Conservation (phyloP, 2,797 vertebrate genomes). For the Ctenosaura bakeri region DNA sequence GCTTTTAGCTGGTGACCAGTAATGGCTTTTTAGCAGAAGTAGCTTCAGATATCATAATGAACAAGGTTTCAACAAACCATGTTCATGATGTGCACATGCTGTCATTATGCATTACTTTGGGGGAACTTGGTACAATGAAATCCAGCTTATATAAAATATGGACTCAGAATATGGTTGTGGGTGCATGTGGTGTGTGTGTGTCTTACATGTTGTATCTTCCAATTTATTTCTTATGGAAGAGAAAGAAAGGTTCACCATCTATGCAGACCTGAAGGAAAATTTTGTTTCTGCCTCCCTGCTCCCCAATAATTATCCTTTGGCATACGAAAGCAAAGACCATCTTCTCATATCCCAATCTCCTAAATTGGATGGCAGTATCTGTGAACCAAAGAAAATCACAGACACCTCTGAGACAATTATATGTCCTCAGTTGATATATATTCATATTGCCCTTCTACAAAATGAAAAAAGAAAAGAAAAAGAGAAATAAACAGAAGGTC, state of each 20-base stretch:
- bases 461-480: not conserved
- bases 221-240: not conserved
- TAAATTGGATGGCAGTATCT: not conserved
- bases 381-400: not conserved
- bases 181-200: not conserved
- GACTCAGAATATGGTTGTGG: too few relatives aligned
- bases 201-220: not conserved
- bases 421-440: not conserved
- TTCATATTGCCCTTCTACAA: not conserved
- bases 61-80: too few relatives aligned
- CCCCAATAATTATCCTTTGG: not conserved
- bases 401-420: not conserved
- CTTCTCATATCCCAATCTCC: slow-evolving; percentile 1
- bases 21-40: too few relatives aligned
- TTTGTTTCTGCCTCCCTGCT: not conserved
- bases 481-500: not conserved
- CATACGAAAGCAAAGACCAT: not conserved
- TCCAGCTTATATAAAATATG: too few relatives aligned
- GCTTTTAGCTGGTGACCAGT: too few relatives aligned
- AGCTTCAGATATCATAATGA: too few relatives aligned
- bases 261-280: not conserved
- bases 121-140: not conserved
- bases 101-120: not conserved
- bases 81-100: not conserved
- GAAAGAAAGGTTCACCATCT: not conserved